Base-by-base conservation (phyloP, 2,888 invertebrate genomes). In the Ditula angustiorana region DNA sequence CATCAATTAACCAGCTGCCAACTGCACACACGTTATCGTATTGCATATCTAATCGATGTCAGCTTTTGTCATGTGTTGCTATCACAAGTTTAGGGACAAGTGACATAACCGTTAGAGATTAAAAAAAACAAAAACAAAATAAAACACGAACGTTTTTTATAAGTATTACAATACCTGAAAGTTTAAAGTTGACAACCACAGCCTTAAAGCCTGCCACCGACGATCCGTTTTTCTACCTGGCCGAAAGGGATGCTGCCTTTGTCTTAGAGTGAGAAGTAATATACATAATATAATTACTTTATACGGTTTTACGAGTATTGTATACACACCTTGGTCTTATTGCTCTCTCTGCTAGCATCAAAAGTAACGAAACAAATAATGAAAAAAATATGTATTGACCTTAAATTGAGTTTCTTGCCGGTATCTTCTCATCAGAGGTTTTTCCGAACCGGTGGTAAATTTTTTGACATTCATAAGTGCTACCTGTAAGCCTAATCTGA, bases 51-150 rank as follows among this genome's bases (percentile, higher is more conserved):
- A 5, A 44, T 35, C 21, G 16, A 35, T 41, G 23, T 47, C 37
- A 24, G 56, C 50, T 50, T 63, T 33, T 24, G 24, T 62, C 13
- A 50, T 50, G 50, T 44, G 19, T 63, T 19, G 57, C 49, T 57
- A 26, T 53, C 53, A 55, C 62, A 59, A 59, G 59, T 63, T 66
- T 68, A 64, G 71, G 69, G 68, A 65, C 53, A 65, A 66, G 72
- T 72, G 72, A 71, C 69, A 71, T 49, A 50, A 50, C 49, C 2
- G 35, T 41, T 10, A 41, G 41, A 19, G 41, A 19, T n/a, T n/a
- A n/a, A n/a, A n/a, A n/a, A n/a, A n/a, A n/a, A n/a, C n/a, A n/a
- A 41, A 41, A 41, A 41, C 41, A 41, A 19, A 8, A 41, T 19
- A 41, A n/a, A n/a, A n/a, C n/a, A n/a, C n/a, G n/a, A n/a, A n/a